phyloP scores from a whole-genome alignment of 2,888 invertebrate species.

The Dynastes hyllus region DNA sequence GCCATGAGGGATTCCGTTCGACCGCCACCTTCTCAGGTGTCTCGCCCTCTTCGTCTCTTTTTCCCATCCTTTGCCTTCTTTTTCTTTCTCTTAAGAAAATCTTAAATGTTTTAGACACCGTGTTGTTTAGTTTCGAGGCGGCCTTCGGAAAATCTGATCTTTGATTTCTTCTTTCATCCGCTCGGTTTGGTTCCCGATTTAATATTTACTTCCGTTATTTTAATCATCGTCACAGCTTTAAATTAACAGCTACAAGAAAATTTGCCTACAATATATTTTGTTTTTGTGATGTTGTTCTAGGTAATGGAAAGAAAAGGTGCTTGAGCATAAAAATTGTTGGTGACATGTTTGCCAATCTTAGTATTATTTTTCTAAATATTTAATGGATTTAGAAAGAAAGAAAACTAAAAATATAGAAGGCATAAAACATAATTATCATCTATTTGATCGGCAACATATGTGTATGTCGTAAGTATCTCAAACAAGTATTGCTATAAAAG shows the following conservation, averaged over 20 bases:
- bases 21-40: conserved; percentile 47
- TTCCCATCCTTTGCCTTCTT: conserved; percentile 4
- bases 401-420: too few species aligned
- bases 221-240: neutral
- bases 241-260: conserved; percentile 7
- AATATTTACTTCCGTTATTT: conserved; percentile 15
- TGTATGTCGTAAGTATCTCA: too few species aligned
- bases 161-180: conserved; percentile 27
- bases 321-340: too few species aligned
- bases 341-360: too few species aligned
- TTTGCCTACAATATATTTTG: neutral
- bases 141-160: conserved; percentile 28
- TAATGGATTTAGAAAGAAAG: too few species aligned
- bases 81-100: conserved; percentile 1
- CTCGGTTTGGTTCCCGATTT: conserved; percentile 15
- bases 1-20: conserved; percentile 44
- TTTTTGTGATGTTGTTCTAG: too few species aligned
- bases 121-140: conserved; percentile 28
- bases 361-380: too few species aligned
- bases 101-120: conserved; percentile 33
- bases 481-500: too few species aligned
- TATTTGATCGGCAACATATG: too few species aligned
- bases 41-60: conserved; percentile 26
- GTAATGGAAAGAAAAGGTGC: too few species aligned
- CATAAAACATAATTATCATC: too few species aligned